These are phyloP conservation scores for Thera obeliscata DNA, from an alignment of 2,888 invertebrate genomes.

Conservation along the genomic window DNA sequence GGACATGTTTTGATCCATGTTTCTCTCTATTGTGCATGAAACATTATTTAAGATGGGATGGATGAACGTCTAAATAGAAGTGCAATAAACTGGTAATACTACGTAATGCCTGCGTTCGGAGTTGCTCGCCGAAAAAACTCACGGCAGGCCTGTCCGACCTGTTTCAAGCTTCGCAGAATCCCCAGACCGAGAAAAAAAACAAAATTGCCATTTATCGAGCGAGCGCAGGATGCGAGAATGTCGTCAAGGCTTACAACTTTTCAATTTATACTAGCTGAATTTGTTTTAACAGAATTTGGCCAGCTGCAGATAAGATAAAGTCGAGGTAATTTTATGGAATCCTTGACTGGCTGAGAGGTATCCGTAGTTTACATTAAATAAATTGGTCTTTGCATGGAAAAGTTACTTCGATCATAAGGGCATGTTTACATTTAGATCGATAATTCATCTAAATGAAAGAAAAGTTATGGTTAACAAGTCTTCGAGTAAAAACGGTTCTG, in stretches of 20 bases:
- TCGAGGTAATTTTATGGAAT: background rate
- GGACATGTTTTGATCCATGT: background rate
- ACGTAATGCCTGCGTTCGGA: constrained; percentile 50
- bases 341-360: constrained; percentile 3
- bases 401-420: background rate
- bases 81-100: constrained; percentile 56
- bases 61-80: constrained; percentile 18
- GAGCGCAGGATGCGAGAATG: constrained; percentile 61
- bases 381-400: background rate
- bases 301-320: constrained; percentile 20
- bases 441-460: too few species aligned
- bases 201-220: constrained; percentile 71
- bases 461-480: too few species aligned
- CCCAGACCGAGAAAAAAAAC: constrained; percentile 61
- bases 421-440: background rate
- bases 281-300: constrained; percentile 21
- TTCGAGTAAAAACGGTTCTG: too few species aligned
- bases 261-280: constrained; percentile 51
- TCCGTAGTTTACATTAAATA: constrained; percentile 2
- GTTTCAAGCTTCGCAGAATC: constrained; percentile 79
- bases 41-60: background rate
- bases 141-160: constrained; percentile 69
- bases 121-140: constrained; percentile 75
- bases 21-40: background rate
- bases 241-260: constrained; percentile 79